These are phyloP conservation scores for Chauna torquata DNA, from an alignment of 2,113 vertebrate genomes.

Conservation along the genomic window DNA sequence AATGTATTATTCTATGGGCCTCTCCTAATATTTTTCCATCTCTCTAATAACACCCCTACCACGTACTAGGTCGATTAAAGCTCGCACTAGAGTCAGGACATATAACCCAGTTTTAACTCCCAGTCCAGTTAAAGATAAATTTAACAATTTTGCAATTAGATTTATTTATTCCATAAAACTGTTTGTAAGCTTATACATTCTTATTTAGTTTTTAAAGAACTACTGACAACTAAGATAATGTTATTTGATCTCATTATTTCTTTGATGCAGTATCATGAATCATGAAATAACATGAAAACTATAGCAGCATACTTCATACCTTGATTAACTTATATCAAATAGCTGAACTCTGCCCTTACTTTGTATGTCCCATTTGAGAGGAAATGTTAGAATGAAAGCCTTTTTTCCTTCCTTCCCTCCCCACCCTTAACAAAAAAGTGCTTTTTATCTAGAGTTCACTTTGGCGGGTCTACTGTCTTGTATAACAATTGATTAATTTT, in stretches of 20 bases:
- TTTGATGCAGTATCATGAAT: neutral
- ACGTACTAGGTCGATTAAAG: neutral
- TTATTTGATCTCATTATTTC: neutral
- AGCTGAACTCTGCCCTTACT: neutral
- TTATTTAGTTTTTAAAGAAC: neutral
- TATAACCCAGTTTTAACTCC: neutral
- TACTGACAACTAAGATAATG: neutral
- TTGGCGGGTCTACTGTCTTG: neutral
- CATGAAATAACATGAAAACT: neutral
- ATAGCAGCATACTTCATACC: neutral
- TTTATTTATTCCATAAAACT: neutral
- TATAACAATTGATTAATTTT: neutral
- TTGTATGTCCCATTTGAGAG: neutral
- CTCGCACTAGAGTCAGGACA: neutral
- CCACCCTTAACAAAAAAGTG: neutral
- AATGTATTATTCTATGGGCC: neutral
- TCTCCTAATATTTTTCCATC: neutral
- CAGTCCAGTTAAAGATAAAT: neutral
- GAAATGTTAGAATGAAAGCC: neutral
- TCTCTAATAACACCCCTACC: neutral
- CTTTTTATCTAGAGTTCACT: neutral
- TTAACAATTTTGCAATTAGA: neutral
- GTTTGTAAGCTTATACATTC: neutral
- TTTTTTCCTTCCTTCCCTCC: fast-evolving
- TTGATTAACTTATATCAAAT: neutral